Conservation (phyloP, 2,113 vertebrate genomes). For the Coregonus clupeaformis region DNA sequence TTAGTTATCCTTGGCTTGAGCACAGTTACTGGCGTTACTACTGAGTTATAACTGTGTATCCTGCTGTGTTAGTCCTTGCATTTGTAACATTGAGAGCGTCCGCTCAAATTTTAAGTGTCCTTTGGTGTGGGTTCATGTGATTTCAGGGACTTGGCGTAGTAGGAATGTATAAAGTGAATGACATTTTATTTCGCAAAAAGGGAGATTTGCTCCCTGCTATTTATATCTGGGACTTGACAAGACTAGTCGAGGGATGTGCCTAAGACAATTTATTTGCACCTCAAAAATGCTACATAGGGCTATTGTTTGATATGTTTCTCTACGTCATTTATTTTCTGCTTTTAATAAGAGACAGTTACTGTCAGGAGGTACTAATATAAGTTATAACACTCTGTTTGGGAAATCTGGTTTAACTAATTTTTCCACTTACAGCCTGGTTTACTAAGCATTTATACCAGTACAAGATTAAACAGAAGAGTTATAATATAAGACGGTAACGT, state of each 20-base stretch:
- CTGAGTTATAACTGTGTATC: constrained; percentile 7
- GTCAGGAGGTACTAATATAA: too few species aligned
- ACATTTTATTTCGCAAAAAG: background rate
- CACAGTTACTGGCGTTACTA: background rate
- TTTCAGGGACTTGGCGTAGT: background rate
- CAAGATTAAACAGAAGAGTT: too few species aligned
- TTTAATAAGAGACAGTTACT: too few species aligned
- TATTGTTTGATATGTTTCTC: too few species aligned
- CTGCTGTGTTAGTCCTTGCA: constrained; percentile 4
- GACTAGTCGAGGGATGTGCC: background rate
- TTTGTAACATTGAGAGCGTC: background rate
- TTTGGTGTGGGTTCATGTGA: background rate
- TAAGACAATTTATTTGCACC: too few species aligned
- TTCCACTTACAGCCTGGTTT: too few species aligned
- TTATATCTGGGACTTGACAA: constrained; percentile 6
- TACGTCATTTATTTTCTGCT: too few species aligned
- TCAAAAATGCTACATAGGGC: too few species aligned
- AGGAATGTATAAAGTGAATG: constrained; percentile 9
- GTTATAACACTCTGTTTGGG: too few species aligned
- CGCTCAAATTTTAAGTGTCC: background rate
- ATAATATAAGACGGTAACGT: too few species aligned
- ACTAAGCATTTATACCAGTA: too few species aligned
- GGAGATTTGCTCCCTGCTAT: background rate
- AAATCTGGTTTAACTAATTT: too few species aligned
- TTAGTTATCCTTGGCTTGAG: background rate